Evolutionary conservation across 2,113 vertebrate genomes (phyloP).

Genomic region (Chamaea fasciata): DNA sequence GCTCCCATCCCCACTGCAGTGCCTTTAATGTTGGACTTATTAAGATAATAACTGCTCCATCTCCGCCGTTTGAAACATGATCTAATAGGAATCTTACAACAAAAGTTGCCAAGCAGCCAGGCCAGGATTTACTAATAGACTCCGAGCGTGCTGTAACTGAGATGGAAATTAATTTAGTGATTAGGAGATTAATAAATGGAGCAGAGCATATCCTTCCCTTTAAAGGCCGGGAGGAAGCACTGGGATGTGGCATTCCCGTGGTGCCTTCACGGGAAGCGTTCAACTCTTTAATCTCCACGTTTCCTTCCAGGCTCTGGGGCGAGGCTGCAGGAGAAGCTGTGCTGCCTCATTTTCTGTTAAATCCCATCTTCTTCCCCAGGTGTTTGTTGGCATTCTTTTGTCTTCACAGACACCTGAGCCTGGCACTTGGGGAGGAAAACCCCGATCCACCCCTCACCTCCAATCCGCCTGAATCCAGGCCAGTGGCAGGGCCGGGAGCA

Average conservation of each 20-base stretch:
- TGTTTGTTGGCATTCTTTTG: background rate
- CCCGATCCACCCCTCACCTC: accelerated
- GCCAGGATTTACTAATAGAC: slow-evolving; percentile 29
- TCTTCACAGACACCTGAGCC: background rate
- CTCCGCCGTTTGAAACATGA: background rate
- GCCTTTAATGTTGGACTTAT: background rate
- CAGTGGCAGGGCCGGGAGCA: background rate
- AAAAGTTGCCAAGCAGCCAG: slow-evolving; percentile 47
- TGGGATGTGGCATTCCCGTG: background rate
- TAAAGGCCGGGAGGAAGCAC: background rate
- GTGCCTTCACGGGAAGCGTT: background rate
- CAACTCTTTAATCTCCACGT: accelerated
- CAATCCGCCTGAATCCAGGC: accelerated
- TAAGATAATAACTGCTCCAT: background rate
- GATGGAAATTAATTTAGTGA: slow-evolving; percentile 38
- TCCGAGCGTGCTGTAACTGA: background rate
- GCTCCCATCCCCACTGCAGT: accelerated
- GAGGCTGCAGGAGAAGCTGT: background rate
- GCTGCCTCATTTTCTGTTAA: background rate
- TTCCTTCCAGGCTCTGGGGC: background rate
- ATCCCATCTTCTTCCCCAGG: accelerated
- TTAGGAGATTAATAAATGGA: background rate
- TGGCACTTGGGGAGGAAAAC: background rate
- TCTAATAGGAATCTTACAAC: slow-evolving; percentile 12
- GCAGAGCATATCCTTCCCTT: background rate